These are phyloP conservation scores for Siphamia tubifer DNA, from an alignment of 2,113 vertebrate species.

Conservation along the genomic window DNA sequence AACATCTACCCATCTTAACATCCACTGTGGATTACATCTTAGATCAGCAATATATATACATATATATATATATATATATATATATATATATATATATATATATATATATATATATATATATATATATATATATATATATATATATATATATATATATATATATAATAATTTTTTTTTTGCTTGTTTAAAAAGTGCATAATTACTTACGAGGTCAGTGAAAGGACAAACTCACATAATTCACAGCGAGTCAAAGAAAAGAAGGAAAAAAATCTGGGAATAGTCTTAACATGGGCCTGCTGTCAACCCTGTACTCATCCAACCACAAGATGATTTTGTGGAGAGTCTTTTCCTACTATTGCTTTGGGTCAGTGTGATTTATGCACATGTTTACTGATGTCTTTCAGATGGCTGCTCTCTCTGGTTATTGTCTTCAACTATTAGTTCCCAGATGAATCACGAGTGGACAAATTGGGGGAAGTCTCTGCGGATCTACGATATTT, in stretches of 20 bases:
- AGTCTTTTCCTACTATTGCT: slow-evolving; percentile 55
- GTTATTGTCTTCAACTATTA: slow-evolving; percentile 77
- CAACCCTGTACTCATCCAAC: slow-evolving; percentile 56
- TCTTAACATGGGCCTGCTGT: slow-evolving; percentile 50
- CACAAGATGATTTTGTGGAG: slow-evolving; percentile 62
- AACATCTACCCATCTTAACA: too few relatives aligned
- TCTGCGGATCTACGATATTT: slow-evolving; percentile 68
- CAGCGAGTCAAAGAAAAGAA: slow-evolving; percentile 27
- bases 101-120: too few relatives aligned
- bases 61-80: too few relatives aligned
- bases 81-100: too few relatives aligned
- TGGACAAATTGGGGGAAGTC: slow-evolving; percentile 72
- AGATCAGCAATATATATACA: too few relatives aligned
- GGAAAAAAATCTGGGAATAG: slow-evolving; percentile 61
- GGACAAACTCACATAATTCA: slow-evolving; percentile 61
- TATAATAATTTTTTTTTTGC: too few relatives aligned
- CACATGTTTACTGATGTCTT: slow-evolving; percentile 79
- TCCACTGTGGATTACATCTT: too few relatives aligned
- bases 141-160: too few relatives aligned
- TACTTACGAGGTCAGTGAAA: slow-evolving; percentile 38
- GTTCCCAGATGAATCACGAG: slow-evolving; percentile 77
- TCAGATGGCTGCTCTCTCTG: slow-evolving; percentile 69
- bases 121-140: too few relatives aligned
- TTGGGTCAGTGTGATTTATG: slow-evolving; percentile 74
- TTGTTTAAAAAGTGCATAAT: slow-evolving; percentile 34